These are phyloP conservation scores for Axinella damicornis DNA, from an alignment of 37 sponge, comb jelly and placozoan species.

Conservation along the genomic window DNA sequence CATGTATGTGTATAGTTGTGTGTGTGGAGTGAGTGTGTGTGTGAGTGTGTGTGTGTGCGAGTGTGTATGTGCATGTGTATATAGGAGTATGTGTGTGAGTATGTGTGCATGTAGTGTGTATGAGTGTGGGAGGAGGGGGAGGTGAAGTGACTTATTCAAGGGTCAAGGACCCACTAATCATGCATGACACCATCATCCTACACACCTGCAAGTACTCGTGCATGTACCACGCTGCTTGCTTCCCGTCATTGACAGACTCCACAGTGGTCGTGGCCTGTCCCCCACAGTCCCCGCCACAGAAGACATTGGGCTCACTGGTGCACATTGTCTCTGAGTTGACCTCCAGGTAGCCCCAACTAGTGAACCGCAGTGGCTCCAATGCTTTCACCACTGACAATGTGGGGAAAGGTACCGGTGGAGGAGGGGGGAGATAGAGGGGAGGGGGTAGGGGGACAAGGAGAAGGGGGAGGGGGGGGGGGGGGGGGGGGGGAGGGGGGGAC, in stretches of 20 bases:
- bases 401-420: neutral
- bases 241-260: constrained; percentile 97
- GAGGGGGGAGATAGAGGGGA: no score
- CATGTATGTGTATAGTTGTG: no score
- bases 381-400: constrained; percentile 69
- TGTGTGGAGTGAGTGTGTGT: constrained; percentile 87
- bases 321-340: constrained; percentile 86
- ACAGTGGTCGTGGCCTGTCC: constrained; percentile 91
- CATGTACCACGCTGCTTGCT: constrained; percentile 95
- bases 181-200: no score
- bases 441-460: neutral
- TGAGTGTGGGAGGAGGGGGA: no score
- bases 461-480: neutral
- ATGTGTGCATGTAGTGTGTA: no score
- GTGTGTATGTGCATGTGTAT: no score
- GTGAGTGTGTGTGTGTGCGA: no score
- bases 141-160: no score
- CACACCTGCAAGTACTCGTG: constrained; percentile 87
- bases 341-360: constrained; percentile 80
- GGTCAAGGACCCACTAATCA: no score
- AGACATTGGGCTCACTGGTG: constrained; percentile 81
- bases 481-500: no score
- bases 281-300: constrained; percentile 89
- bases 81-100: no score
- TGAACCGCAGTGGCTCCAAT: constrained; percentile 82